Base-by-base conservation (phyloP, 2,888 invertebrate genomes). In the Synanthedon vespiformis region DNA sequence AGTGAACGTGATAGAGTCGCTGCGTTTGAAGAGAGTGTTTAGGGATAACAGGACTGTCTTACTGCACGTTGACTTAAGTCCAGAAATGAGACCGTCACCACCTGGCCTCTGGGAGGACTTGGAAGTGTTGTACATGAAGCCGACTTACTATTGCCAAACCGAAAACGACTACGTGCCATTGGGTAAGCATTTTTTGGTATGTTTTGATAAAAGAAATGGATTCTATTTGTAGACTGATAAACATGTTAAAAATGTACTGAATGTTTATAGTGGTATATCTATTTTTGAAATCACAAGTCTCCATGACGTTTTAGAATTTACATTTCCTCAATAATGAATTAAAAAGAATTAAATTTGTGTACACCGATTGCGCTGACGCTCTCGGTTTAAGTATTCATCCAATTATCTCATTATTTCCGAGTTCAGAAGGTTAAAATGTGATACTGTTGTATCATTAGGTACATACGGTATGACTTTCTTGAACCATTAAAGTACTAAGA, bases 61-160 rank as follows among this genome's bases (percentile, higher is more conserved):
- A 51, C 53, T 83, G 1, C 87, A 87, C 52, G 63, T 79, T 0
- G 62, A 67, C 16, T 50, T 86, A 48, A 68, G 69, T 12, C 67
- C 77, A 0, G 65, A 63, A 3, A 72, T 80, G 72, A 61, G 56
- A 50, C 65, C 69, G 0, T 68, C 72, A 27, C 52, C 64, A 1
- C 80, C 78, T 1, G 81, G 78, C 0, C 57, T 55, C 8, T 83
- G 82, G 83, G 68, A 69, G 1, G 66, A 63, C 12, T 49, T 85
- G 4, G 59, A 65, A 50, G 63, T 81, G 10, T 40, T 67, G 3
- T 73, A 60, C 51, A 80, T 80, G 80, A 74, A 68, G 40, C 74
- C 81, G 0, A 76, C 72, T 0, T 70, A 64, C 53, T 66, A 62
- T 51, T 87, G 87, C 54, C 60, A 34, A 34, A 34, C 34, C 8